Conservation (phyloP, 2,888 invertebrate genomes). For the Drosophila greeni region DNA sequence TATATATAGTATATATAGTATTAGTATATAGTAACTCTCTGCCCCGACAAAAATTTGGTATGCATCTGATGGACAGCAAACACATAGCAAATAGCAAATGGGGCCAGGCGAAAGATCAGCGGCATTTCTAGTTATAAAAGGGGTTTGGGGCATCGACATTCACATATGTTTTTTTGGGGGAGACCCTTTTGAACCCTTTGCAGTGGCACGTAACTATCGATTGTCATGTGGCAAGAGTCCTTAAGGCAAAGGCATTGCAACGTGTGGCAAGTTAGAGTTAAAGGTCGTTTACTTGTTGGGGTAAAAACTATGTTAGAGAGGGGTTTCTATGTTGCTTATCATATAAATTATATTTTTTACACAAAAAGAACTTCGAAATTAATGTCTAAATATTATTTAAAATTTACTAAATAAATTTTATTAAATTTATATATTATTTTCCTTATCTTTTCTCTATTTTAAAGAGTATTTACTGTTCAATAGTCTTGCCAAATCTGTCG, state of each 20-base stretch:
- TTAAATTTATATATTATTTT: not conserved
- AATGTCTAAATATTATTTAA: not conserved
- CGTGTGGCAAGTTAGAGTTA: constrained; percentile 11
- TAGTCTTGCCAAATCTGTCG: constrained; percentile 58
- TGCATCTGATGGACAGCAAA: constrained; percentile 75
- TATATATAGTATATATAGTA: constrained; percentile 33
- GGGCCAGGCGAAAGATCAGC: constrained; percentile 68
- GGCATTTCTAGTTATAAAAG: constrained; percentile 39
- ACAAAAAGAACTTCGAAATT: not conserved
- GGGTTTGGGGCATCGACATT: constrained; percentile 28
- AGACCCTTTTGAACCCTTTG: constrained; percentile 69
- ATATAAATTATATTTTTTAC: not conserved
- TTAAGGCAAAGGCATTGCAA: constrained; percentile 38
- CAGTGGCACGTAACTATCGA: constrained; percentile 71
- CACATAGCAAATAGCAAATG: constrained; percentile 49
- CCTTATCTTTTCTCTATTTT: not conserved
- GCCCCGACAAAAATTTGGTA: constrained; percentile 64
- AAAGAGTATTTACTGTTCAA: constrained; percentile 36
- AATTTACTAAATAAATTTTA: not conserved
- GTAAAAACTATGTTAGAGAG: not conserved
- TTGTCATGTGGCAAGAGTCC: constrained; percentile 59
- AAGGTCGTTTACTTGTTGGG: not conserved
- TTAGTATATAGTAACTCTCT: constrained; percentile 11
- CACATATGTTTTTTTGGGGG: constrained; percentile 16
- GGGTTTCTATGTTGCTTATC: no score